Percentiles rank a stretch among this genome's conserved stretches.
phyloP scores from a whole-genome alignment of 2,888 invertebrate genomes.

The Drymonia ruficornis region DNA sequence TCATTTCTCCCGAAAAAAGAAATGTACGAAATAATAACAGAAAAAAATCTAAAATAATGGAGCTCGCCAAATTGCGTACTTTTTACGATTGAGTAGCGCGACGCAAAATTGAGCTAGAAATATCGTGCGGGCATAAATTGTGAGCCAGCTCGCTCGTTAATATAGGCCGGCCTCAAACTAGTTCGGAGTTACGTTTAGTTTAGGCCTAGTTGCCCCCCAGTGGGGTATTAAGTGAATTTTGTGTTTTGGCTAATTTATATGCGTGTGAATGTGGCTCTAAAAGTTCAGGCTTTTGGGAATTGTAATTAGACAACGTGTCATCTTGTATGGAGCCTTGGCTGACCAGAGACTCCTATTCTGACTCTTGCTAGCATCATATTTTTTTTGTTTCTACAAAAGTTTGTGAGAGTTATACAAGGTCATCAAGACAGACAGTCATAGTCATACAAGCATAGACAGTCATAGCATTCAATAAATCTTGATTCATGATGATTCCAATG shows the following conservation, averaged over 20 bases:
- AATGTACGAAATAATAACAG: slow-evolving; percentile 8
- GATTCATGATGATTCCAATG: too few relatives aligned
- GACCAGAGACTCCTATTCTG: too few relatives aligned
- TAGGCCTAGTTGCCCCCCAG: slow-evolving; percentile 18
- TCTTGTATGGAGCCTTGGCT: too few relatives aligned
- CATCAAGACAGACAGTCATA: too few relatives aligned
- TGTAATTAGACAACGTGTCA: neutral
- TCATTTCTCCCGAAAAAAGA: neutral
- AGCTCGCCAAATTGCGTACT: slow-evolving; percentile 7
- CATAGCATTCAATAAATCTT: too few relatives aligned
- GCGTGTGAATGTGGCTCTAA: slow-evolving; percentile 11
- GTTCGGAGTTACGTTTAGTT: slow-evolving; percentile 30
- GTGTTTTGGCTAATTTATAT: slow-evolving; percentile 21
- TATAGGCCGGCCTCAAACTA: slow-evolving; percentile 14
- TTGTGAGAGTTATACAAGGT: too few relatives aligned
- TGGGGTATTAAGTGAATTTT: slow-evolving; percentile 30
- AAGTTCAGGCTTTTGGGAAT: slow-evolving; percentile 14
- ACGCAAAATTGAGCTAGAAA: slow-evolving; percentile 8
- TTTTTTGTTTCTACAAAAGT: too few relatives aligned
- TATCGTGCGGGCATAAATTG: slow-evolving; percentile 17
- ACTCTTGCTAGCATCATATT: too few relatives aligned
- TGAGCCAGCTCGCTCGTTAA: slow-evolving; percentile 16
- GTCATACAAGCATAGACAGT: too few relatives aligned
- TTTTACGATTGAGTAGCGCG: slow-evolving; percentile 15
- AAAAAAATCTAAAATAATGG: slow-evolving; percentile 12